Base-by-base conservation (phyloP, 2,113 vertebrate genomes). In the Bubalus kerabau region DNA sequence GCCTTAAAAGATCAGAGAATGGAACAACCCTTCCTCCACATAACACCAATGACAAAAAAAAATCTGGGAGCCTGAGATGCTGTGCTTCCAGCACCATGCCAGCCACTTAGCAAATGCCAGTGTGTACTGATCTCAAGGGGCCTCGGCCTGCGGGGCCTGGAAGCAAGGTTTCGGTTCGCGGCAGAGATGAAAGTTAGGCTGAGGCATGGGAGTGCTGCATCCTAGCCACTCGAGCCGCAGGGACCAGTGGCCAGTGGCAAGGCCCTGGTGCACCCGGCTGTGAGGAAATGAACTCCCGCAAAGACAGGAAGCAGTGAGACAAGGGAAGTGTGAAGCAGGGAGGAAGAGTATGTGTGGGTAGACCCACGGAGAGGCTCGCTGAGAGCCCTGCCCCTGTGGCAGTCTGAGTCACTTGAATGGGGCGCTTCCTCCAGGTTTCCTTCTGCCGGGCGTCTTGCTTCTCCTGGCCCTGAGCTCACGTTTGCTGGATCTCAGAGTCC, bases 81-180 rank as follows among this genome's bases (percentile, higher is more conserved):
- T 11, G 30, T 78, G 30, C 24, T 83, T 91, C 12, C 0, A 64
- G 57, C 32, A 64, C 46, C 60, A 43, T 7, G 32, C 10, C 87
- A 56, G 48, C 28, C 62, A 43, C 21, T 93, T 71, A 48, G 82
- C 57, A 80, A 86, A 90, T 56, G 11, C 26, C 30, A 54, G 50
- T 2, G 78, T 76, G 50, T n/a, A 7, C 54, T 74, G 59, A 21
- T 43, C 71, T 30, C 71, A 2, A 43, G 71, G 3, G 67, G 71
- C 71, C 36, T 24, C 6, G 0, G 36, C 36, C n/a, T 12, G n/a
- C 6, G 3, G 71, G 3, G 36, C 36, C 36, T 43, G 6, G 36
- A 26, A 76, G 36, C 36, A 26, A 13, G 36, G 36, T 76, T 43
- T 43, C 23, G 0, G 36, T 43, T 23, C 3, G 0, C 12, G 0